Evolutionary conservation across 2,113 vertebrate species (phyloP), one percentile per base, ranked within the genome.

Genomic region (Etheostoma cragini): DNA sequence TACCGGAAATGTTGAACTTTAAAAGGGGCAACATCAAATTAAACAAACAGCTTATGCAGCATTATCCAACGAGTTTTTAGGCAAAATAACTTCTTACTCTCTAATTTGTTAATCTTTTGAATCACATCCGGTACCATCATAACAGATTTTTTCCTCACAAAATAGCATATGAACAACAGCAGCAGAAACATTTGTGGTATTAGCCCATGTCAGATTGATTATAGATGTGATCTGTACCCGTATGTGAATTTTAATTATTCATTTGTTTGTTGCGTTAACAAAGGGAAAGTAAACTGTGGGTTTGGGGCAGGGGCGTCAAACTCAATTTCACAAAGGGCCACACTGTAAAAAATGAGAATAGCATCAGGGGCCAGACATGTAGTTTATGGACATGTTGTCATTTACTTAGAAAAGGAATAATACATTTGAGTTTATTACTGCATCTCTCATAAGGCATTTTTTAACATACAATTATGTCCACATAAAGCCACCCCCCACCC

Each of bases 221-320:
- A 72, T 26, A 33, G 30, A 66, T 56, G 5, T 33, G 42, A 72
- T 64, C 17, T 22, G 10, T 49, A 30, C 26, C 8, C 46, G 8
- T 26, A 38, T 38, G 35, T 38, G 35, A 56, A 11, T 84, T 57
- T 75, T 5, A 67, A 53, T 76, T 61, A 76, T 60, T 61, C 5
- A 42, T 56, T 35, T 35, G 1, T 80, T 69, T 52, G 33, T 56
- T 42, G 26, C 7, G 26, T 30, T 17, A 13, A 79, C 10, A 83
- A 57, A 68, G 1, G 13, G 14, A 12, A 19, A 5, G 42, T 22
- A 67, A 49, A 78, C 56, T 63, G 12, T 7, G 14, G 61, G 14
- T 30, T 38, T 38, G 7, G 35, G 35, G 35, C 35, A 35, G 35
- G 35, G 35, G 35, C 5, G 35, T 35, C 35, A 7, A 35, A 35